Evolutionary conservation across 2,888 invertebrate species (phyloP).

Genomic region (Leucophora obtusa): DNA sequence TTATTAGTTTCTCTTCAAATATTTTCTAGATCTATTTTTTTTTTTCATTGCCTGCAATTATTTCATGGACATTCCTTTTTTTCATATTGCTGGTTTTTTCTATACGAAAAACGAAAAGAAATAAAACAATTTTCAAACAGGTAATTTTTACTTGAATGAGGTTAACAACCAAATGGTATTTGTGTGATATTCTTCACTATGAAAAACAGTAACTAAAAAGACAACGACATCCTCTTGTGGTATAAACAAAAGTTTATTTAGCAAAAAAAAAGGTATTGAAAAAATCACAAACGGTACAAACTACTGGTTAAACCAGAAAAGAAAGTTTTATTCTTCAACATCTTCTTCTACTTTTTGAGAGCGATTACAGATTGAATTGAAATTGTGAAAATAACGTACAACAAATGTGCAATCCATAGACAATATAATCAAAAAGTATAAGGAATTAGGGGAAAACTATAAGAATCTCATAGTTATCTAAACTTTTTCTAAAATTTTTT

Average conservation of each 20-base stretch:
- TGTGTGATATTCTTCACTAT: conserved; percentile 53
- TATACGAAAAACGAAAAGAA: background rate
- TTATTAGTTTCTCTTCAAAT: conserved; percentile 10
- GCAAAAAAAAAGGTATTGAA: background rate
- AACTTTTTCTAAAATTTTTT: no score
- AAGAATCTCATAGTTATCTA: no score
- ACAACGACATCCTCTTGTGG: conserved; percentile 57
- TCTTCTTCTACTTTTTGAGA: conserved; percentile 53
- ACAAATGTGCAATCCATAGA: background rate
- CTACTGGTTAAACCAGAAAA: conserved; percentile 63
- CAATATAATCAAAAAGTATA: no score
- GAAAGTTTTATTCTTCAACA: conserved; percentile 48
- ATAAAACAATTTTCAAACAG: conserved; percentile 56
- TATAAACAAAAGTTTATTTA: conserved; percentile 6
- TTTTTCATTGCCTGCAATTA: no score
- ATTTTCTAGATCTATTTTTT: background rate
- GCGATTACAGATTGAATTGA: conserved; percentile 41
- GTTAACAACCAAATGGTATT: conserved; percentile 61
- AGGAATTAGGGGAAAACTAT: no score
- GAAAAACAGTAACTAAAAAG: conserved; percentile 7
- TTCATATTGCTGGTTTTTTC: background rate
- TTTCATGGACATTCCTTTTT: conserved; percentile 22
- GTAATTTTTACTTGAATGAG: conserved; percentile 55
- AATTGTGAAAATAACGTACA: background rate
- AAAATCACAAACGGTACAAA: conserved; percentile 45